Conservation (phyloP, 92 coral and sea anemone genomes). For the Palythoa grandiflora region DNA sequence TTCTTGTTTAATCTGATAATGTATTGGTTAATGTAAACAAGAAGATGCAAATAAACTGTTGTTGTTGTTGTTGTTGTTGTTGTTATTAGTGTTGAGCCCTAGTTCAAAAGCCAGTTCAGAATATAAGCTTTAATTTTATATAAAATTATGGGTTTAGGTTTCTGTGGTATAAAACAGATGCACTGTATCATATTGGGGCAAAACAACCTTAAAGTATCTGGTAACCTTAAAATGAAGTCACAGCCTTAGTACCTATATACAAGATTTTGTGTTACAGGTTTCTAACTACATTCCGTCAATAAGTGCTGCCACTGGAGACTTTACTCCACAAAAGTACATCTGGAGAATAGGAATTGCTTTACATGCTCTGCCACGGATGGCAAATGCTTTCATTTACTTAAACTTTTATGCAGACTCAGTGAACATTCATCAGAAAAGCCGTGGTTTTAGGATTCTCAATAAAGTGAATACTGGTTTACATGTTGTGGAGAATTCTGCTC, state of each 20-base stretch:
- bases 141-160: too few relatives aligned
- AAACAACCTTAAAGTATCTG: neutral
- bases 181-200: neutral
- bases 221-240: too few relatives aligned
- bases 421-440: constrained; percentile 16
- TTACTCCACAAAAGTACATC: constrained; percentile 90
- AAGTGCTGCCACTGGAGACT: constrained; percentile 95
- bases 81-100: too few relatives aligned
- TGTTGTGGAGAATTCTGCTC: constrained; percentile 83
- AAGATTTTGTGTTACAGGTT: constrained; percentile 62
- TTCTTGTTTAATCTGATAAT: too few relatives aligned
- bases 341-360: constrained; percentile 94
- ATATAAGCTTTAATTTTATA: too few relatives aligned
- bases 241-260: neutral
- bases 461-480: constrained; percentile 59
- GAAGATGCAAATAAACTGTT: too few relatives aligned
- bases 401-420: constrained; percentile 69
- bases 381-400: constrained; percentile 52
- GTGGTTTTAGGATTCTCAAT: constrained; percentile 71
- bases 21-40: too few relatives aligned
- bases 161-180: too few relatives aligned
- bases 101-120: too few relatives aligned
- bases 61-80: too few relatives aligned
- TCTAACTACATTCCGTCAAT: constrained; percentile 95
- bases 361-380: constrained; percentile 81